A percentile compares a stretch with the other conserved stretches of the same genome.
phyloP scores from a whole-genome alignment of 30 jellyfish, hydroid and myxozoan species.

The Aurelia coerulea region DNA sequence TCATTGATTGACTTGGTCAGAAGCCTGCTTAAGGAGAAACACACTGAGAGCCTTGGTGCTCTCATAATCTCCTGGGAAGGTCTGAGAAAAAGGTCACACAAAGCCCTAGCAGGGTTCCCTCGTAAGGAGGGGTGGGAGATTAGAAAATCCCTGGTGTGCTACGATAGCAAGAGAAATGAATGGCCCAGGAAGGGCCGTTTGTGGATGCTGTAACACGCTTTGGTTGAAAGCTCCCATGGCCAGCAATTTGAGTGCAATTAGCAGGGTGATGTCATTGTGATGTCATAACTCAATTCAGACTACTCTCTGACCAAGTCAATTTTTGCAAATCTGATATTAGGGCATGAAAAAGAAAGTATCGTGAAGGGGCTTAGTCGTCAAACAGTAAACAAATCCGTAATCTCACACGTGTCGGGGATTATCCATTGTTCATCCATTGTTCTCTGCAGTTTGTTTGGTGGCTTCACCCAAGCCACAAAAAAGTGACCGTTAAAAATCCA shows the following conservation, averaged over 20 bases:
- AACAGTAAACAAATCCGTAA: too few relatives aligned
- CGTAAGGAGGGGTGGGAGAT: slow-evolving; percentile 75
- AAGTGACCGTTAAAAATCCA: too few relatives aligned
- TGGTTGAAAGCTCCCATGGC: slow-evolving; percentile 83
- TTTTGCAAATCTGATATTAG: slow-evolving; percentile 2
- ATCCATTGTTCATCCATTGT: too few relatives aligned
- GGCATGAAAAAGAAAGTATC: too few relatives aligned
- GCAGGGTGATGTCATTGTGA: slow-evolving; percentile 73
- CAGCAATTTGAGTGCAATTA: slow-evolving; percentile 87
- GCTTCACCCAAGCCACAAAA: too few relatives aligned
- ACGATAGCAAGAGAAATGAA: slow-evolving; percentile 71
- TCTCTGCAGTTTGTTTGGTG: too few relatives aligned
- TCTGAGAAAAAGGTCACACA: slow-evolving; percentile 80
- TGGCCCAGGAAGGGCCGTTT: slow-evolving; percentile 28
- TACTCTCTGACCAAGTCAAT: slow-evolving; percentile 78
- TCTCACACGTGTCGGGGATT: too few relatives aligned
- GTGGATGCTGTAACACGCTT: slow-evolving; percentile 69
- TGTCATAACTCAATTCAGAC: slow-evolving; percentile 88
- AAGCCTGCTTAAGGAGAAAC: slow-evolving; percentile 88
- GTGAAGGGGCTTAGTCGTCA: too few relatives aligned
- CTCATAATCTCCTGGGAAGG: slow-evolving; percentile 85
- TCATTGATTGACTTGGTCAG: slow-evolving; percentile 45
- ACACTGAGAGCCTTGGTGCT: slow-evolving; percentile 45
- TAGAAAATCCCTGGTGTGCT: slow-evolving; percentile 73
- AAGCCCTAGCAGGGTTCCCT: slow-evolving; percentile 84